Percentiles rank a stretch among this genome's conserved stretches.
Evolutionary conservation across 2,113 vertebrate genomes (phyloP).

Genomic region (Oreochromis spilurus): DNA sequence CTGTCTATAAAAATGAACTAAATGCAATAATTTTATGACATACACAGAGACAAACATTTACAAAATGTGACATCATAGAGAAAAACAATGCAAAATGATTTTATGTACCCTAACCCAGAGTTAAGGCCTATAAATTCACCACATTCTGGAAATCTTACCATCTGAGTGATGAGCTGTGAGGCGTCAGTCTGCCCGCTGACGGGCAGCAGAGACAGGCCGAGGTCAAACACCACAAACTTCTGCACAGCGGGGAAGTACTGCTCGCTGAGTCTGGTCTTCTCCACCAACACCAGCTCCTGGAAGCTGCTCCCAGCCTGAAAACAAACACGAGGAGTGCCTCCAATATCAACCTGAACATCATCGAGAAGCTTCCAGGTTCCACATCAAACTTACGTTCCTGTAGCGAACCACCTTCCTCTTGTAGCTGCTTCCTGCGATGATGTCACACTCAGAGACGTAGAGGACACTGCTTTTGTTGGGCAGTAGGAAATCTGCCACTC

Average conservation of each 20-base stretch:
- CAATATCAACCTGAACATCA: not conserved
- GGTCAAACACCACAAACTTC: slow-evolving; percentile 84
- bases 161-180: slow-evolving; percentile 81
- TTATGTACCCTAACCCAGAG: accelerated
- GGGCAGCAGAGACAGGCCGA: slow-evolving; percentile 86
- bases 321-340: not conserved
- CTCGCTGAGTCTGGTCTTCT: slow-evolving; percentile 80
- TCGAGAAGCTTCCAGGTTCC: not conserved
- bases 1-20: not conserved
- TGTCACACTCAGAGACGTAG: slow-evolving; percentile 86
- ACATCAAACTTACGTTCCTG: slow-evolving; percentile 80
- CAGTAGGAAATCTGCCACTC: slow-evolving; percentile 85
- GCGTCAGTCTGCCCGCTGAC: slow-evolving; percentile 81
- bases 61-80: not conserved
- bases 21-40: not conserved
- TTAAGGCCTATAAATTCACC: not conserved
- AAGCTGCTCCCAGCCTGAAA: slow-evolving; percentile 72
- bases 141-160: slow-evolving; percentile 65
- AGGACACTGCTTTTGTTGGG: slow-evolving; percentile 81
- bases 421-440: slow-evolving; percentile 82
- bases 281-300: slow-evolving; percentile 80
- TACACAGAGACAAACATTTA: accelerated
- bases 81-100: not conserved
- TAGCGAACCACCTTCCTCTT: slow-evolving; percentile 84
- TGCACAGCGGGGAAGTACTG: slow-evolving; percentile 86